Percentiles rank a stretch among this genome's conserved stretches.
These are phyloP conservation scores for Ceratotherium simum DNA, from an alignment of 2,113 vertebrate species.

Conservation along the genomic window DNA sequence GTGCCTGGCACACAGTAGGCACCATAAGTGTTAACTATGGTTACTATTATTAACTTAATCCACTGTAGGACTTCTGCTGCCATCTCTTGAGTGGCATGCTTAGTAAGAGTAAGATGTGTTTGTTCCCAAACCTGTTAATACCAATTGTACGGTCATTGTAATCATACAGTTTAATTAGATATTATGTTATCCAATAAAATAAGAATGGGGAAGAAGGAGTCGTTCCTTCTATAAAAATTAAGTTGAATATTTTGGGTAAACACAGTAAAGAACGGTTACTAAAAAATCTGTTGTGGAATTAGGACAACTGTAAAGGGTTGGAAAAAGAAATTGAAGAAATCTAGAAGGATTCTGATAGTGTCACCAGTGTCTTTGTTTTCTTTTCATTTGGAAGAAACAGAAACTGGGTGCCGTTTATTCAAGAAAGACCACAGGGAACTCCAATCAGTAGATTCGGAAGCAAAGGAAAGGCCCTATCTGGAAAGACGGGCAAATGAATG, in stretches of 20 bases:
- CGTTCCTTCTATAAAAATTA: neutral
- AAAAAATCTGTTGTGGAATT: neutral
- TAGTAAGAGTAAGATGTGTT: neutral
- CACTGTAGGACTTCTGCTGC: neutral
- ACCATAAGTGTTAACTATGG: neutral
- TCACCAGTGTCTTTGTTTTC: neutral
- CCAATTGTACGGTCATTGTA: neutral
- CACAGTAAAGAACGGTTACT: neutral
- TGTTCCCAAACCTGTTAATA: neutral
- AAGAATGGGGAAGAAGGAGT: neutral
- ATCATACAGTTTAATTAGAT: neutral
- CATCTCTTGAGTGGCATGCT: neutral
- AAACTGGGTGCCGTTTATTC: neutral
- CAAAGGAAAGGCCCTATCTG: neutral
- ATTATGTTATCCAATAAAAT: neutral
- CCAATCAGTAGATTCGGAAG: neutral
- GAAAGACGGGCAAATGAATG: neutral
- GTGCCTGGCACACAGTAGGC: neutral
- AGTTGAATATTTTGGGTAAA: neutral
- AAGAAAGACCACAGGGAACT: neutral
- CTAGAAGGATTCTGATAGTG: neutral
- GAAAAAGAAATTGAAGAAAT: neutral
- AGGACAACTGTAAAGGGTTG: neutral
- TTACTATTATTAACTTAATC: neutral
- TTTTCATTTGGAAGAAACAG: constrained; percentile 21